These are phyloP conservation scores for Drosophila chauvacae DNA, from an alignment of 1,140 invertebrate genomes.

Conservation along the genomic window DNA sequence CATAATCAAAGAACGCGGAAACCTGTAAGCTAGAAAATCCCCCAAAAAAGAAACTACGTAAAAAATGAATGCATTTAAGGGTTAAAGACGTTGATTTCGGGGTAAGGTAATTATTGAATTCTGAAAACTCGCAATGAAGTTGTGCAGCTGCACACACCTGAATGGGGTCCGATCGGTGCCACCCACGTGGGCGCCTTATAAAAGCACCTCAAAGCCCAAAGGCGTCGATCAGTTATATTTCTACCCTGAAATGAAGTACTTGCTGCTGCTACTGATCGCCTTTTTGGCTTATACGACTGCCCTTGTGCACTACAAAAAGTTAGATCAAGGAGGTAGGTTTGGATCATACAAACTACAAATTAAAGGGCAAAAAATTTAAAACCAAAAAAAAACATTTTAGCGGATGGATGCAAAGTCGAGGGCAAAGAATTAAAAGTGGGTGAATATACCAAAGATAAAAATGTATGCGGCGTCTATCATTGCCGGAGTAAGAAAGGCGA, in stretches of 20 bases:
- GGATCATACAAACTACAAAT: background rate
- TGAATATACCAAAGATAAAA: rapidly evolving
- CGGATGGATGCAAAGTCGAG: background rate
- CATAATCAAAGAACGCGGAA: no score
- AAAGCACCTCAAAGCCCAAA: background rate
- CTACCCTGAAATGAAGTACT: background rate
- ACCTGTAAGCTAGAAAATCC: no score
- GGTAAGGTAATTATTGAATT: background rate
- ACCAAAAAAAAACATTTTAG: background rate
- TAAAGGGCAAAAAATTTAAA: background rate
- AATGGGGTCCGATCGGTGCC: background rate
- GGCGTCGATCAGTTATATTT: background rate
- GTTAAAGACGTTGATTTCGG: no score
- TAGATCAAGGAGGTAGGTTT: background rate
- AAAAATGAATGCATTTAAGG: no score
- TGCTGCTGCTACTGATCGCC: background rate
- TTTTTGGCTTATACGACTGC: background rate
- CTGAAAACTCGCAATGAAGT: background rate
- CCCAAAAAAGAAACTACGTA: no score
- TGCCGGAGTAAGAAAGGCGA: background rate
- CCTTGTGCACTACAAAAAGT: background rate
- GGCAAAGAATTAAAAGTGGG: background rate
- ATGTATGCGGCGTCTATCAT: background rate
- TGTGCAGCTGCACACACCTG: background rate
- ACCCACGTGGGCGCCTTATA: background rate